Conservation (phyloP, 2,113 vertebrate genomes). For the Eptesicus fuscus region DNA sequence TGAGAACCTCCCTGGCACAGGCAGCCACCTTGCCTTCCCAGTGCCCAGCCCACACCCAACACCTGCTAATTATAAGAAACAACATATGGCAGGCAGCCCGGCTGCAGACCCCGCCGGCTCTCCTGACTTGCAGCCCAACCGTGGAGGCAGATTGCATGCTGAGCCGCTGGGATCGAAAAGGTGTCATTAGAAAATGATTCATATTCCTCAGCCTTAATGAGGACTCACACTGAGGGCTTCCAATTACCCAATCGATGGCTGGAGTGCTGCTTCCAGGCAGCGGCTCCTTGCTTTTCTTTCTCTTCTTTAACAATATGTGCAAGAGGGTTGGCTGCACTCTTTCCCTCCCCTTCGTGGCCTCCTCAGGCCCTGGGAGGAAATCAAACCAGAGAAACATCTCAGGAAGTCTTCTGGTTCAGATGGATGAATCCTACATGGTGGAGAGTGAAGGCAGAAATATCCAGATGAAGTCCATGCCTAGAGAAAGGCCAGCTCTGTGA, state of each 20-base stretch:
- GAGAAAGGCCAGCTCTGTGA: not conserved
- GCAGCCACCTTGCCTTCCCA: slow-evolving; percentile 19
- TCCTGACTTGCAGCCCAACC: slow-evolving; percentile 79
- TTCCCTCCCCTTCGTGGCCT: slow-evolving; percentile 50
- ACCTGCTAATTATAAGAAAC: slow-evolving; percentile 78
- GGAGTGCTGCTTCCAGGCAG: slow-evolving; percentile 40
- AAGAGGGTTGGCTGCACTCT: slow-evolving; percentile 25
- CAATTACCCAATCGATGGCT: slow-evolving; percentile 81
- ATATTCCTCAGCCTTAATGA: slow-evolving; percentile 83
- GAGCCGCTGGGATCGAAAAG: slow-evolving; percentile 82
- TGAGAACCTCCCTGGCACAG: not conserved
- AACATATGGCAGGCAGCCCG: slow-evolving; percentile 83
- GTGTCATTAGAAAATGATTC: slow-evolving; percentile 86
- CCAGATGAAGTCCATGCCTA: not conserved
- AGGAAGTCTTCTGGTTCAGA: not conserved
- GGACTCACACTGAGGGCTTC: slow-evolving; percentile 80
- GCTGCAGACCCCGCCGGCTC: slow-evolving; percentile 76
- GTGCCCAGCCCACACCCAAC: slow-evolving; percentile 66
- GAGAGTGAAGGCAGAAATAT: not conserved
- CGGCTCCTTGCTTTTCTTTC: slow-evolving; percentile 39
- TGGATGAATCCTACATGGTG: not conserved
- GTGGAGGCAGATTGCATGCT: slow-evolving; percentile 81
- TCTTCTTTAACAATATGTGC: slow-evolving; percentile 35
- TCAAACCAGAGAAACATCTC: not conserved
- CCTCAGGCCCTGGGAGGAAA: slow-evolving; percentile 73